Base-by-base conservation (phyloP, 2,888 invertebrate genomes). In the Plutella xylostella region DNA sequence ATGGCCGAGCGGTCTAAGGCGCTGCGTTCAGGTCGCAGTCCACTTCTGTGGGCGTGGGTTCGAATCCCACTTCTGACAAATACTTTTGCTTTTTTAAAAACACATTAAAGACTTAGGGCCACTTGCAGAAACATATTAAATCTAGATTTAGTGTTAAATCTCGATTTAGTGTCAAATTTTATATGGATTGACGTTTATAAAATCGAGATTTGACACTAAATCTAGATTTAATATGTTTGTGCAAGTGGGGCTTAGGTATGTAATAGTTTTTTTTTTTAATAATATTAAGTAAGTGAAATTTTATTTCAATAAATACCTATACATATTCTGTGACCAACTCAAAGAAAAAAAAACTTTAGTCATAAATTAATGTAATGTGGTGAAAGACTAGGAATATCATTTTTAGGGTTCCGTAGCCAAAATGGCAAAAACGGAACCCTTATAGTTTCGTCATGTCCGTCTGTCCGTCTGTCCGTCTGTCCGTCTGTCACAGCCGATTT, bases 1-100 rank as follows among this genome's bases (percentile, higher is more conserved):
- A 46, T 46, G 75, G 42, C 42, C 42, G 42, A 43, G 42, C 42
- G 42, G 42, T 43, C 42, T 43, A 43, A 43, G 42, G 76, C 76
- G 76, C 76, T 76, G 75, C 76, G 76, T 76, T 76, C 76, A 77
- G 75, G 76, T 77, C 75, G 75, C 75, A 76, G 77, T 77, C 76
- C 77, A 76, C 76, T 77, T 77, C 76, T 76, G 75, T 75, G 75
- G 76, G 76, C 76, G 76, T 75, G 76, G 76, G 75, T 76, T 76
- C 75, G 75, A 76, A 76, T 76, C 76, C 76, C 76, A 74, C 75
- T 76, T 76, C 75, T 76, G 75, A 76, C 75, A 76, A 51, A 49
- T 11, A 12, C n/a, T 47, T 44, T 47, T 41, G 20, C 15, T 33
- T 9, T 30, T 39, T 39, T 34, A n/a, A n/a, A n/a, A n/a, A n/a